phyloP scores from a whole-genome alignment of 2,888 invertebrate genomes.

The Lymantria dispar region DNA sequence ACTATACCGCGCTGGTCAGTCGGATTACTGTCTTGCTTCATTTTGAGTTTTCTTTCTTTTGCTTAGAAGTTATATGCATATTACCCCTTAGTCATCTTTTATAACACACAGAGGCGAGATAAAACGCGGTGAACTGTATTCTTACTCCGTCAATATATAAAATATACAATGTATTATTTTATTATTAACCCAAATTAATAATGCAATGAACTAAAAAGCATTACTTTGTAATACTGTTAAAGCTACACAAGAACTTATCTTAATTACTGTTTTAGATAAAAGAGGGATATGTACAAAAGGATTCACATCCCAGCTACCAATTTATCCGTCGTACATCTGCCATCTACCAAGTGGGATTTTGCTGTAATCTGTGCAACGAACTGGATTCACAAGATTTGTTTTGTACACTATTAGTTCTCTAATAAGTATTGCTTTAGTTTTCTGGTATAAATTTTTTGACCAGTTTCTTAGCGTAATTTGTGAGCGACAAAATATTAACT shows the following conservation, averaged over 20 bases:
- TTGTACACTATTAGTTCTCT: neutral
- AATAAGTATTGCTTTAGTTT: neutral
- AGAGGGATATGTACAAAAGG: slow-evolving; percentile 10
- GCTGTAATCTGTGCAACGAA: slow-evolving; percentile 42
- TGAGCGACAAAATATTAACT: too few relatives aligned
- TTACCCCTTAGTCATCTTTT: too few relatives aligned
- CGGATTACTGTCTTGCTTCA: too few relatives aligned
- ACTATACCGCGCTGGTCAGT: too few relatives aligned
- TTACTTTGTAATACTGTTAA: neutral
- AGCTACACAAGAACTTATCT: neutral
- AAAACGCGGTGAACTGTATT: too few relatives aligned
- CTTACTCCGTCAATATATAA: too few relatives aligned
- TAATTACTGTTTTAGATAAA: slow-evolving; percentile 17
- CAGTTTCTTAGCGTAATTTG: too few relatives aligned
- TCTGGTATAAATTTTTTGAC: too few relatives aligned
- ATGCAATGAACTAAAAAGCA: neutral
- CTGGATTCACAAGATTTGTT: slow-evolving; percentile 33
- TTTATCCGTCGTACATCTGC: slow-evolving; percentile 34
- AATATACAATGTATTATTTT: too few relatives aligned
- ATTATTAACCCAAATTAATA: neutral
- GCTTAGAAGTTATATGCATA: too few relatives aligned
- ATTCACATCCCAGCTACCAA: slow-evolving; percentile 18
- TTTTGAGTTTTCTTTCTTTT: too few relatives aligned
- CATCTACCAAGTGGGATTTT: slow-evolving; percentile 44
- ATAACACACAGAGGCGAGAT: too few relatives aligned